Conservation (phyloP, 2,113 vertebrate genomes). For the Albula glossodonta region DNA sequence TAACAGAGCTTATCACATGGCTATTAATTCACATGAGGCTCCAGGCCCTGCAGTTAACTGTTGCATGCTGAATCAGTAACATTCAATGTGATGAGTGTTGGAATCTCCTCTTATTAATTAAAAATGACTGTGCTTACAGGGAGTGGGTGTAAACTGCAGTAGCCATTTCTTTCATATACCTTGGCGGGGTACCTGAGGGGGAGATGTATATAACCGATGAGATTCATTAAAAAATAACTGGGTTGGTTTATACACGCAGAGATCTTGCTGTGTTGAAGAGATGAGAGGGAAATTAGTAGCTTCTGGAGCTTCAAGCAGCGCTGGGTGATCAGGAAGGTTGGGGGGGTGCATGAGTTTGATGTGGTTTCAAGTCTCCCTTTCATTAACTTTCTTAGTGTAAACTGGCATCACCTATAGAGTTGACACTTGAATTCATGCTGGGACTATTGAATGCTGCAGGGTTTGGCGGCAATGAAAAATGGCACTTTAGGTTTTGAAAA, state of each 20-base stretch:
- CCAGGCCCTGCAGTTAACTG: constrained; percentile 8
- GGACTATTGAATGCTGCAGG: too few relatives aligned
- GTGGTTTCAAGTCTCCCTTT: too few relatives aligned
- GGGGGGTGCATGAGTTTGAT: too few relatives aligned
- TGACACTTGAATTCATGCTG: too few relatives aligned
- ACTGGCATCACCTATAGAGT: too few relatives aligned
- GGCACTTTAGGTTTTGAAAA: too few relatives aligned
- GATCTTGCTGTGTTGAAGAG: constrained; percentile 23
- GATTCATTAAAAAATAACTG: constrained; percentile 26
- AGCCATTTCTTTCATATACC: background rate
- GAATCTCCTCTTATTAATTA: constrained; percentile 6
- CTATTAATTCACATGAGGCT: constrained; percentile 11
- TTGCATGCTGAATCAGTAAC: constrained; percentile 32
- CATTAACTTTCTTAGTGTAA: too few relatives aligned
- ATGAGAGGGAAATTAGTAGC: constrained; percentile 3
- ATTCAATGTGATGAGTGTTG: background rate
- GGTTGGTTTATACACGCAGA: constrained; percentile 24
- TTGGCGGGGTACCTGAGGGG: constrained; percentile 28
- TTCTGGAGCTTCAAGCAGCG: background rate
- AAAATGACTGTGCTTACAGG: background rate
- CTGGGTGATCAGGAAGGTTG: background rate
- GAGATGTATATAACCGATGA: constrained; percentile 37
- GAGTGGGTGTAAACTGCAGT: background rate
- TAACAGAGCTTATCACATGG: constrained; percentile 39
- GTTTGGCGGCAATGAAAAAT: too few relatives aligned